Evolutionary conservation across 2,797 vertebrate genomes (phyloP).

Genomic region (Dendrocincla tyrannina): DNA sequence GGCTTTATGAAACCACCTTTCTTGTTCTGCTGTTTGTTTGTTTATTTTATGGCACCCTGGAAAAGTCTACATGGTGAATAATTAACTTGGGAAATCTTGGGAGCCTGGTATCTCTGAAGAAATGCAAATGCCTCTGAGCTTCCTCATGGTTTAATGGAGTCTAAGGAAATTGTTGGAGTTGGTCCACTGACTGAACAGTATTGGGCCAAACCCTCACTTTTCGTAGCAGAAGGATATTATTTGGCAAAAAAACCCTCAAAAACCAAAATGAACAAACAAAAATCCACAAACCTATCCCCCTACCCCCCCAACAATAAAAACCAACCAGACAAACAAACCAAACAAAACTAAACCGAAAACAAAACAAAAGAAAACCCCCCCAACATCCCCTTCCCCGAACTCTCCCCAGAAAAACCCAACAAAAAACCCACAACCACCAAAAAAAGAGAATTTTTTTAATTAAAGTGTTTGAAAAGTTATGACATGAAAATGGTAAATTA

Average conservation of each 20-base stretch:
- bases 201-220: background rate
- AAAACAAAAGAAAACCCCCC: too few relatives aligned
- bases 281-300: background rate
- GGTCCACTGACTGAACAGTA: background rate
- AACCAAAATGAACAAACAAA: background rate
- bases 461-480: background rate
- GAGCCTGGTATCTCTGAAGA: background rate
- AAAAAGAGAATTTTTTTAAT: background rate
- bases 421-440: background rate
- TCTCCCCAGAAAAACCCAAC: background rate
- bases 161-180: background rate
- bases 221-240: background rate
- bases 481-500: background rate
- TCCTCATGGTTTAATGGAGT: background rate
- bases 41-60: background rate
- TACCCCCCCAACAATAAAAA: background rate
- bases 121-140: background rate
- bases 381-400: background rate
- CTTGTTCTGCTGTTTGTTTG: conserved; percentile 13
- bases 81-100: conserved; percentile 1
- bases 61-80: conserved; percentile 1
- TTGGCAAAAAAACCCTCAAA: background rate
- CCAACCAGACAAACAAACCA: background rate
- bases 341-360: background rate
- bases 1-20: conserved; percentile 33